Conservation (phyloP, 2,888 invertebrate species). For the Nineta flava region DNA sequence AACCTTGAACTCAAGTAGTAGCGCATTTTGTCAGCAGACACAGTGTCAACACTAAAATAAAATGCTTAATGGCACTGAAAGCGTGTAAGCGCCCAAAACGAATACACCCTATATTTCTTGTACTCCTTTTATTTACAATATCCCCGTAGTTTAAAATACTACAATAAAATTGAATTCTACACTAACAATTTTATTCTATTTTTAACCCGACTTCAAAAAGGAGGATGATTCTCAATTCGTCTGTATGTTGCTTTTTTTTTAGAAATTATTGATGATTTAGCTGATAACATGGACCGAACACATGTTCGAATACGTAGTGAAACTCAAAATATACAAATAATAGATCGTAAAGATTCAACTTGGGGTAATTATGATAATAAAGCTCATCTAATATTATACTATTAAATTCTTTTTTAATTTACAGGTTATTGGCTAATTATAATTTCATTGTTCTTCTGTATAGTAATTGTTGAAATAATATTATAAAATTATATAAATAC, state of each 20-base stretch:
- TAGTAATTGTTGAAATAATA: not conserved
- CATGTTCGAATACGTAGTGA: slow-evolving; percentile 48
- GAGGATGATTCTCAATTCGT: no score
- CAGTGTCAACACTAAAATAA: not conserved
- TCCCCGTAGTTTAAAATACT: no score
- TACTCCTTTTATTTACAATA: not conserved
- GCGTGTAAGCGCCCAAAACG: not conserved
- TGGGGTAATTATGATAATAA: slow-evolving; percentile 35
- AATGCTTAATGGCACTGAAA: no score
- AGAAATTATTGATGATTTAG: slow-evolving; percentile 64
- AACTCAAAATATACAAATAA: slow-evolving; percentile 46
- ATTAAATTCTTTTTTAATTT: not conserved
- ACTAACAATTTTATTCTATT: no score
- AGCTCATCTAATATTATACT: not conserved
- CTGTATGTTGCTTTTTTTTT: slow-evolving; percentile 18
- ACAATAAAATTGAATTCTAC: not conserved
- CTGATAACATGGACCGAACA: slow-evolving; percentile 53
- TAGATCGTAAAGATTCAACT: slow-evolving; percentile 51
- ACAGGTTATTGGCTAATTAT: no score
- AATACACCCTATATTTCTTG: not conserved
- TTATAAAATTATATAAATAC: not conserved
- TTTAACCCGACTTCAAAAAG: no score
- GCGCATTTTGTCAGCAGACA: no score
- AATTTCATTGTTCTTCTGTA: no score
- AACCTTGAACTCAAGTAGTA: no score